A percentile compares a stretch with the other conserved stretches of the same genome.
These are phyloP conservation scores for Patella pellucida DNA, from an alignment of 2,888 invertebrate species.

Conservation along the genomic window DNA sequence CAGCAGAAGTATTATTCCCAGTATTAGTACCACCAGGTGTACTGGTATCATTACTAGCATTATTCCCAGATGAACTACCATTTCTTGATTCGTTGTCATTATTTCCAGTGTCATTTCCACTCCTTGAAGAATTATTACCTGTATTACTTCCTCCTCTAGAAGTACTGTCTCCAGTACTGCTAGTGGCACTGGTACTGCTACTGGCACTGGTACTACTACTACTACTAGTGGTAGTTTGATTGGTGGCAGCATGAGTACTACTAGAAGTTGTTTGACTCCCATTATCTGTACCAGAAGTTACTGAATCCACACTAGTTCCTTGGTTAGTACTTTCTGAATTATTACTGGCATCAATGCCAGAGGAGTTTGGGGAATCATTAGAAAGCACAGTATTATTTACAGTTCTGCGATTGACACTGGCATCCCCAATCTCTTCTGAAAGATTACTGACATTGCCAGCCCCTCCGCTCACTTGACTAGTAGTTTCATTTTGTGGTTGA, in stretches of 20 bases:
- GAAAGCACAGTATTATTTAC: background rate
- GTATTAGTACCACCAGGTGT: slow-evolving; percentile 4
- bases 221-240: too few species aligned
- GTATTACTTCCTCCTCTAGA: slow-evolving; percentile 15
- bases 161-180: background rate
- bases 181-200: too few species aligned
- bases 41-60: background rate
- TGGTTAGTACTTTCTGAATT: too few species aligned
- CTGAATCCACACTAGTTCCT: too few species aligned
- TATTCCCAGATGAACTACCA: background rate
- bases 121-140: slow-evolving; percentile 21
- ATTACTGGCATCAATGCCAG: too few species aligned
- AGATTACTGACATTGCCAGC: too few species aligned
- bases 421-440: background rate
- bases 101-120: slow-evolving; percentile 15
- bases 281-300: too few species aligned
- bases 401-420: background rate
- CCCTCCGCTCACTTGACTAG: too few species aligned
- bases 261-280: too few species aligned
- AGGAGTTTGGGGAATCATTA: background rate
- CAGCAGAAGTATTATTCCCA: background rate
- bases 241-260: too few species aligned
- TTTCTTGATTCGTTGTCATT: background rate
- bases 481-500: too few species aligned
- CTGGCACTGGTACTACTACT: too few species aligned